A percentile compares a stretch with the other conserved stretches of the same genome.
Evolutionary conservation across 2,113 vertebrate genomes (phyloP).

Genomic region (Oncorhynchus nerka): DNA sequence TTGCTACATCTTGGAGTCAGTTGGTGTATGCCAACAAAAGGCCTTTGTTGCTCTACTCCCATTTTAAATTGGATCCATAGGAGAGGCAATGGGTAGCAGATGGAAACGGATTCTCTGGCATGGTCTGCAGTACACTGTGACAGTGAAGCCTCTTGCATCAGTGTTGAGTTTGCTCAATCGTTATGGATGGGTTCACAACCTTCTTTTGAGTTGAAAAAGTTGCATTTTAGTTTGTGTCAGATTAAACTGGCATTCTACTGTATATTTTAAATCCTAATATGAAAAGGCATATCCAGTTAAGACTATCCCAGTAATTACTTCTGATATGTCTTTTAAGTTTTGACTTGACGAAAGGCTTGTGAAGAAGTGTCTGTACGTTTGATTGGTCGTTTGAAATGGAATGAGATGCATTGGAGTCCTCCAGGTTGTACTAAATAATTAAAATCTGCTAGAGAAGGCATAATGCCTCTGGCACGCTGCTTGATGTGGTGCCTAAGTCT

Average conservation of each 20-base stretch:
- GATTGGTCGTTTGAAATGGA: background rate
- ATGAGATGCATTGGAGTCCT: slow-evolving; percentile 2
- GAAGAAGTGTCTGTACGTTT: background rate
- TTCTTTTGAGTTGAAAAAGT: background rate
- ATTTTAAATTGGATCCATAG: slow-evolving; percentile 52
- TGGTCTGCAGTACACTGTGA: background rate
- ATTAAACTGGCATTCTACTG: background rate
- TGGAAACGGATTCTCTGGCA: slow-evolving; percentile 27
- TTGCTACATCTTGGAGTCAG: slow-evolving; percentile 11
- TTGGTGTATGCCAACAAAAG: slow-evolving; percentile 1
- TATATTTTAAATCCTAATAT: background rate
- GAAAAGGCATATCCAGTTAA: background rate
- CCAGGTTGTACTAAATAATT: background rate
- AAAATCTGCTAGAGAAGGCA: background rate
- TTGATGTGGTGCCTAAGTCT: background rate
- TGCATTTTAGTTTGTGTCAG: background rate
- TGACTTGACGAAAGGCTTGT: background rate
- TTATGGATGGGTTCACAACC: background rate
- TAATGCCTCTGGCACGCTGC: background rate
- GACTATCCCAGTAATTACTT: background rate
- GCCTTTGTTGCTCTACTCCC: slow-evolving; percentile 30
- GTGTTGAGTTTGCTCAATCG: background rate
- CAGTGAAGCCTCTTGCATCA: background rate
- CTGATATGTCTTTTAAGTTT: background rate
- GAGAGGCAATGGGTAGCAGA: slow-evolving; percentile 61